phyloP scores from a whole-genome alignment of 1,140 invertebrate species.

The Drosophila mojavensis region DNA sequence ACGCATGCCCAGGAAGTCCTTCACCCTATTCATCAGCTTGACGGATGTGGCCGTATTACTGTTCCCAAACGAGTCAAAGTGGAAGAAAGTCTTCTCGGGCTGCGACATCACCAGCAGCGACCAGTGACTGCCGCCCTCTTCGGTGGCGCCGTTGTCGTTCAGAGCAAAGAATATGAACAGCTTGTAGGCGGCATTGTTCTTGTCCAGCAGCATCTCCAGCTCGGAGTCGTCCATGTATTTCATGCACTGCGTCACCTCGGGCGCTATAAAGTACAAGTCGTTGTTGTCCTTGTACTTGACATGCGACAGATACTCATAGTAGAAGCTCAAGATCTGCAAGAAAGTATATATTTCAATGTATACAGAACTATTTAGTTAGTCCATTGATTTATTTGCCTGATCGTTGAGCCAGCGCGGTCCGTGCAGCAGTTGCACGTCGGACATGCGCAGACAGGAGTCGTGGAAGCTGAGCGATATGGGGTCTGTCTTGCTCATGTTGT shows the following conservation, averaged over 20 bases:
- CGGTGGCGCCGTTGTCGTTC: constrained; percentile 91
- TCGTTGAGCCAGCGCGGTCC: constrained; percentile 95
- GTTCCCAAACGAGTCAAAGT: constrained; percentile 90
- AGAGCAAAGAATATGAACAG: constrained; percentile 94
- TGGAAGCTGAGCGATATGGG: constrained; percentile 90
- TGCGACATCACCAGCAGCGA: constrained; percentile 90
- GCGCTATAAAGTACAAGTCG: constrained; percentile 91
- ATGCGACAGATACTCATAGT: constrained; percentile 93
- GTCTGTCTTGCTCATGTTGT: constrained; percentile 62
- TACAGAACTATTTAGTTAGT: background rate
- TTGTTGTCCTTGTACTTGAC: constrained; percentile 87
- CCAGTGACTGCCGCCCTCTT: constrained; percentile 94
- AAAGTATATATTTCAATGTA: background rate
- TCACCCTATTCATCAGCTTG: constrained; percentile 84
- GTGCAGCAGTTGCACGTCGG: constrained; percentile 90
- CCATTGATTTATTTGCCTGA: constrained; percentile 85
- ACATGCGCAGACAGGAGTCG: constrained; percentile 90
- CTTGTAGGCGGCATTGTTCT: constrained; percentile 87
- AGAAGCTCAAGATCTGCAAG: constrained; percentile 88
- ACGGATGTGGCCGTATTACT: constrained; percentile 86
- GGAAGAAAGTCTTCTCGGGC: constrained; percentile 89
- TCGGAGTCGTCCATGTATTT: constrained; percentile 89
- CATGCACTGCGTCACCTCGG: constrained; percentile 93
- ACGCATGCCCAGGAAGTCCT: constrained; percentile 59
- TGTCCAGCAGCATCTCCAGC: constrained; percentile 89